Percentiles rank a stretch among this genome's conserved stretches.
Evolutionary conservation across 2,888 invertebrate genomes (phyloP).

Genomic region (Drosophila nr. perissopoda): DNA sequence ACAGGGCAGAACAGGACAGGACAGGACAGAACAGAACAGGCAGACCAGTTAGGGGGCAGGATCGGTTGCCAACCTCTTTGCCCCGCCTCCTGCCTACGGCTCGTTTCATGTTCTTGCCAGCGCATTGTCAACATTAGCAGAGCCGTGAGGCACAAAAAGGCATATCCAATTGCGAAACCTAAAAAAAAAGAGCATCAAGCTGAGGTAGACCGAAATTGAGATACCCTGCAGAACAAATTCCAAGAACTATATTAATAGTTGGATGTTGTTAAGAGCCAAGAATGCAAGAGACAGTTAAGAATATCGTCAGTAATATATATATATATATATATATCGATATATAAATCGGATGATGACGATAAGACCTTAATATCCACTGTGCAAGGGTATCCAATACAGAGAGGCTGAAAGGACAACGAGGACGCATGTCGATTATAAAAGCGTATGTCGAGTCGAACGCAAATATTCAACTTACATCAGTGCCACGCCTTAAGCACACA

Average conservation of each 20-base stretch:
- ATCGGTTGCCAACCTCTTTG: constrained; percentile 4
- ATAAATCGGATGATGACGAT: background rate
- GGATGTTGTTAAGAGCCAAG: background rate
- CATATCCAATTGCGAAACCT: constrained; percentile 75
- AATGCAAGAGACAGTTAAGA: background rate
- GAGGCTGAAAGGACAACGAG: constrained; percentile 9
- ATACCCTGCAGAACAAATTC: background rate
- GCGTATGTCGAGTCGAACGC: constrained; percentile 50
- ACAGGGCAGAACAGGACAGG: constrained; percentile 8
- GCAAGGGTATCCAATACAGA: constrained; percentile 1
- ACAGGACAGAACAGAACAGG: background rate
- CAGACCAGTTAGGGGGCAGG: constrained; percentile 42
- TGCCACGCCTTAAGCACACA: constrained; percentile 60
- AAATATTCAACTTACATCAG: constrained; percentile 76
- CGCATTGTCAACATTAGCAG: constrained; percentile 76
- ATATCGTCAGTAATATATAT: background rate
- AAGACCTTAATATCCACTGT: background rate
- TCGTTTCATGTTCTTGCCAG: constrained; percentile 71
- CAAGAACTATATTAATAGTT: background rate
- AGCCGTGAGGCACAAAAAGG: constrained; percentile 74
- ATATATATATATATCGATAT: background rate
- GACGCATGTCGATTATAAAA: constrained; percentile 76
- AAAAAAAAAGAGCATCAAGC: background rate
- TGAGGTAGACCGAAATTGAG: background rate
- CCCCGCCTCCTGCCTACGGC: constrained; percentile 1